Evolutionary conservation across 2,797 vertebrate species (phyloP).

Genomic region (Orestias chungarensis): DNA sequence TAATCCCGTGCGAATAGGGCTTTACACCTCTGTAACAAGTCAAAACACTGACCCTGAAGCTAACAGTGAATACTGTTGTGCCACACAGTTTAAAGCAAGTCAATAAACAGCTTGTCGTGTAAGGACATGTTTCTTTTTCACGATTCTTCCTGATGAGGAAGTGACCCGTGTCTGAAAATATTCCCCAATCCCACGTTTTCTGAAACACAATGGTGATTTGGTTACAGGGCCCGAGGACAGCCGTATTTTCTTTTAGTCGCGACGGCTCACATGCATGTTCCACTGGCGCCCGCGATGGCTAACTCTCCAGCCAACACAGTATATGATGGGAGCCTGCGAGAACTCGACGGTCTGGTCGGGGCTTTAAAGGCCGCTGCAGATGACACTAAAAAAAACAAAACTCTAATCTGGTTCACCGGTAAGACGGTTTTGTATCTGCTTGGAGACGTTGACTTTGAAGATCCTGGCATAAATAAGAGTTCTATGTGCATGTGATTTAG

Average conservation of each 20-base stretch:
- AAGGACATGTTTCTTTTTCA: conserved; percentile 11
- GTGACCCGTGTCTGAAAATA: background rate
- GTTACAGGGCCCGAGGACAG: conserved; percentile 75
- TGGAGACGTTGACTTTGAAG: background rate
- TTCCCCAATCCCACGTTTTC: background rate
- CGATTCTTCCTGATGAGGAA: background rate
- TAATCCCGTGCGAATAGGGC: no score
- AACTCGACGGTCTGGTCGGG: conserved; percentile 91
- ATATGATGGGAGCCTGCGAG: conserved; percentile 81
- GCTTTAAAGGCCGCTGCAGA: conserved; percentile 80
- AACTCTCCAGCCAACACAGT: conserved; percentile 6
- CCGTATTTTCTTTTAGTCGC: conserved; percentile 93
- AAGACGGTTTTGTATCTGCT: conserved; percentile 4
- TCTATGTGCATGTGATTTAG: conserved; percentile 66
- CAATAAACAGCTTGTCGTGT: background rate
- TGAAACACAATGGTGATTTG: conserved; percentile 8
- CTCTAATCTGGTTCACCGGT: conserved; percentile 94
- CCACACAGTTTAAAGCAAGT: background rate
- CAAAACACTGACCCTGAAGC: background rate
- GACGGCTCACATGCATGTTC: conserved; percentile 94
- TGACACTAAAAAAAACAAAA: conserved; percentile 74
- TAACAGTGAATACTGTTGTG: background rate
- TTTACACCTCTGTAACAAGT: no score
- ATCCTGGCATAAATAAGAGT: background rate
- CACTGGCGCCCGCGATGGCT: conserved; percentile 69